Conservation (phyloP, 2,888 invertebrate genomes). For the Lymantria monacha region DNA sequence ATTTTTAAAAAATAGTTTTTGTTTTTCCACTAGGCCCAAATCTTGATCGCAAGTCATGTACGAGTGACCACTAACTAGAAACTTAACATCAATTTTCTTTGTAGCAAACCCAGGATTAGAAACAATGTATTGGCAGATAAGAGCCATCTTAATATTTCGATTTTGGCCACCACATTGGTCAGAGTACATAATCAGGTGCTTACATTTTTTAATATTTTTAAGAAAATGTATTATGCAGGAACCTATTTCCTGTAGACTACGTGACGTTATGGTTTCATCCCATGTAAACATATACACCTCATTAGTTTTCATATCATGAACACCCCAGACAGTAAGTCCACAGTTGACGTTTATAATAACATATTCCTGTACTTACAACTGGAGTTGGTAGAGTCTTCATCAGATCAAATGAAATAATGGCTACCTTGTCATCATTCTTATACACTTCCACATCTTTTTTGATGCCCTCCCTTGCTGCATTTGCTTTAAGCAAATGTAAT, state of each 20-base stretch:
- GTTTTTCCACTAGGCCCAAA: slow-evolving; percentile 3
- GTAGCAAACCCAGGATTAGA: not conserved
- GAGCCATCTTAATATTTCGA: slow-evolving; percentile 27
- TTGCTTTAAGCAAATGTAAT: slow-evolving; percentile 6
- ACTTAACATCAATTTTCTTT: not conserved
- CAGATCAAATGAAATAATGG: slow-evolving; percentile 6
- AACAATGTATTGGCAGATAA: slow-evolving; percentile 1
- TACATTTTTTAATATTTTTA: slow-evolving; percentile 18
- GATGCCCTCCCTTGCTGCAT: slow-evolving; percentile 1
- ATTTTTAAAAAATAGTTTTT: slow-evolving; percentile 2
- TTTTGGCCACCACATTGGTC: slow-evolving; percentile 35
- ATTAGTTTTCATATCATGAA: slow-evolving; percentile 4
- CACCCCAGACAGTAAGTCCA: slow-evolving; percentile 9
- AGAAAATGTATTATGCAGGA: slow-evolving; percentile 31
- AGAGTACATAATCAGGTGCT: slow-evolving; percentile 24
- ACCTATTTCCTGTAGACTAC: slow-evolving; percentile 37
- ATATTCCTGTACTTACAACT: slow-evolving; percentile 8
- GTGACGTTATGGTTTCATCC: slow-evolving; percentile 26
- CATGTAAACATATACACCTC: slow-evolving; percentile 6
- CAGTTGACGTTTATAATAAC: slow-evolving; percentile 11
- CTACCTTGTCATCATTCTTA: slow-evolving; percentile 2
- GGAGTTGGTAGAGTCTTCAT: slow-evolving; percentile 13
- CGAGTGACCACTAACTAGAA: slow-evolving; percentile 1
- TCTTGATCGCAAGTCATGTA: slow-evolving; percentile 1
- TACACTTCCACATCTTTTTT: not conserved